Evolutionary conservation across 1,140 invertebrate species (phyloP), one percentile per base, ranked within the genome.

Genomic region (Saccostrea glomerata): DNA sequence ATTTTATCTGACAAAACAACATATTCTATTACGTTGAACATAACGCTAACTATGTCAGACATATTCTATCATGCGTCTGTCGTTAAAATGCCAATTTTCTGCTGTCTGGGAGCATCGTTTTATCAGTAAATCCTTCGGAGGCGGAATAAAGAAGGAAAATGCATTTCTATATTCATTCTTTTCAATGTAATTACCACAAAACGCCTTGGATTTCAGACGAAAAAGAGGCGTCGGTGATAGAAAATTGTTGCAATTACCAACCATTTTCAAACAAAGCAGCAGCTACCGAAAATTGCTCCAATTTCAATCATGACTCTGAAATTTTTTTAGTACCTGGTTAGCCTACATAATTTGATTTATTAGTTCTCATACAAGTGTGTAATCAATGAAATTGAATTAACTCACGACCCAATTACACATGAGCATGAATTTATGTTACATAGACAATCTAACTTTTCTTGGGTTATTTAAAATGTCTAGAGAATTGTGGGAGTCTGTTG

Each of bases 351-450:
- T 77, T 77, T 36, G 30, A 77, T 77, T 36, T 77, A 25, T 77
- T 36, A 40, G 6, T 36, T 77, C 25, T 30, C 25, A 36, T 36
- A 77, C 23, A 77, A 77, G 70, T 77, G 70, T 77, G 70, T 30
- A 77, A 77, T 77, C 30, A 77, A 77, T 40, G 70, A 77, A 77
- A 77, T 77, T 77, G 70, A 77, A 77, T 77, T 77, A 77, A 25
- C 13, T 77, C 70, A 15, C 15, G 70, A 77, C 70, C 70, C 30
- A 15, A 4, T 77, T 77, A 36, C 11, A 36, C 30, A 77, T 30
- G 25, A 36, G 12, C 25, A 12, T 47, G 47, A 6, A 47, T 7
- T 47, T 5, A 47, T 77, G 25, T 40, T 77, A 77, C 23, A 1
- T 17, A 63, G 30, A 36, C 1, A n/a, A 20, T 63, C 58, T 63